Base-by-base conservation (phyloP, 1,140 invertebrate species). In the Dysdera silvatica region DNA sequence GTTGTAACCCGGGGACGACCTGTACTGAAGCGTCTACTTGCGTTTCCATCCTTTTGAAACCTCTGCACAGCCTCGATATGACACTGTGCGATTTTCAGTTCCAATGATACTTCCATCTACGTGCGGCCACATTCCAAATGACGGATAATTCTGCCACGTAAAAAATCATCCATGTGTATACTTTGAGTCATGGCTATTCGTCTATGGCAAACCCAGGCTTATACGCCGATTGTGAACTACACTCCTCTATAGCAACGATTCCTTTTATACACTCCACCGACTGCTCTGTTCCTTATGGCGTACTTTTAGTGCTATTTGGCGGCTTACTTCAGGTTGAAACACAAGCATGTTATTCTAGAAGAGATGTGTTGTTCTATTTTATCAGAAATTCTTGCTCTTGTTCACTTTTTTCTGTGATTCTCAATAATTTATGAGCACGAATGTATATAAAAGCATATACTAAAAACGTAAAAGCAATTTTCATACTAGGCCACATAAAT, bases 281-380 rank as follows among this genome's bases (percentile, higher is more conserved):
- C 47, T n/a, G 29, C 47, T 49, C 24, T 49, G 23, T 23, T 49
- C 47, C 24, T 49, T 49, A 10, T 49, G 47, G 29, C 47, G 47
- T 49, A 24, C 47, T 7, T 28, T 49, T 28, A 3, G 47, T n/a
- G 47, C 23, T 28, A 49, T 49, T 28, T 49, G 23, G 47, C 29
- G 12, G n/a, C 29, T 49, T 49, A 23, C 24, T 49, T 23, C 5
- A 49, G 29, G 24, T 49, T 49, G 47, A n/a, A n/a, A n/a, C n/a
- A n/a, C n/a, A n/a, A n/a, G n/a, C n/a, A n/a, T n/a, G n/a, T n/a
- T n/a, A n/a, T n/a, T n/a, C n/a, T n/a, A n/a, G n/a, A n/a, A n/a
- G n/a, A n/a, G n/a, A n/a, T n/a, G n/a, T n/a, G n/a, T n/a, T n/a
- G n/a, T n/a, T n/a, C n/a, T n/a, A n/a, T n/a, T n/a, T n/a, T n/a